Evolutionary conservation across 2,888 invertebrate genomes (phyloP), one percentile per base, ranked within the genome.

Genomic region (Drosophila koepferae): DNA sequence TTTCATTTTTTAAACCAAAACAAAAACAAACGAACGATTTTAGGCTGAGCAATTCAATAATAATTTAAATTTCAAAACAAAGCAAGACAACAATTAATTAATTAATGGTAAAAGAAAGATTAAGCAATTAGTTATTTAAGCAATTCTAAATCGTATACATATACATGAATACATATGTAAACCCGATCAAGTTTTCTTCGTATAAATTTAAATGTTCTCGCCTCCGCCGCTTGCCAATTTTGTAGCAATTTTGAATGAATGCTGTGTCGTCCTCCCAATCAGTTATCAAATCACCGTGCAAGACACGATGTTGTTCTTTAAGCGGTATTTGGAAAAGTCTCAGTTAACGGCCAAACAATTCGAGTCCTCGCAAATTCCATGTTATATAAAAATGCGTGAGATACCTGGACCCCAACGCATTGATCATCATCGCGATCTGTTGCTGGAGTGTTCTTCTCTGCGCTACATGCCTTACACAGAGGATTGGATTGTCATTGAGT

Each of bases 401-500:
- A 38, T 90, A 23, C 84, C 88, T 38, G 77, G 87, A 4, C 86
- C 89, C 4, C 79, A 63, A 18, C 80, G 74, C 53, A 61, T 82
- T 8, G 90, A 90, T 66, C 74, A 80, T 40, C 78, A 82, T 68
- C 81, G 82, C 48, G 91, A 91, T 81, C 79, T 91, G 12, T 66
- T 91, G 53, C 70, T 68, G 63, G 63, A 84, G 31, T 80, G 84
- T 48, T 85, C 90, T 16, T 68, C 81, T 38, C 58, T 90, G 55
- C 69, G 75, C 5, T 91, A 74, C 56, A 76, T 76, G 63, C 85
- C 75, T 4, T 90, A 90, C 64, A 84, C 86, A 23, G 88, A 80
- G 31, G 90, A 91, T 56, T 92, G 92, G 92, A 90, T 92, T 75
- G 86, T 89, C 38, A 76, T 89, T 48, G 93, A 92, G 69, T 91